These are phyloP conservation scores for Drosophila pruinosa DNA, from an alignment of 1,140 invertebrate genomes.

Conservation along the genomic window DNA sequence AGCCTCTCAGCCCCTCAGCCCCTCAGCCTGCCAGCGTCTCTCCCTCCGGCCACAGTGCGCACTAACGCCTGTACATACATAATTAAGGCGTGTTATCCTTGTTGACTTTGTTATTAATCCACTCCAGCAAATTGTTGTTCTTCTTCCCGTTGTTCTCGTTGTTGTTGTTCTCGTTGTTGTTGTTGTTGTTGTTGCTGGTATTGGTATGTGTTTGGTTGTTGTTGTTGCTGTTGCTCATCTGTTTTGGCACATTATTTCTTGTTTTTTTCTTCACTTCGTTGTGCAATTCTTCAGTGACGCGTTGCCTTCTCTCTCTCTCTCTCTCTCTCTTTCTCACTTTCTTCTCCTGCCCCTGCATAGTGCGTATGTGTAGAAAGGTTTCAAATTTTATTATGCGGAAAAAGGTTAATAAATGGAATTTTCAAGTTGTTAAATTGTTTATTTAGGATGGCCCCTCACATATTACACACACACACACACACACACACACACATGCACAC, in stretches of 20 bases:
- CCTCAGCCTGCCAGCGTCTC: background rate
- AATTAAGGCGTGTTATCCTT: constrained; percentile 66
- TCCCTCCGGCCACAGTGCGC: constrained; percentile 24
- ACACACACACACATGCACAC: constrained; percentile 1
- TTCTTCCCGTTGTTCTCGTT: background rate
- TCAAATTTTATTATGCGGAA: constrained; percentile 65
- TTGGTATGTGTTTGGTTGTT: background rate
- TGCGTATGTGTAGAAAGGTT: constrained; percentile 32
- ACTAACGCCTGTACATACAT: constrained; percentile 62
- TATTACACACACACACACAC: constrained; percentile 13
- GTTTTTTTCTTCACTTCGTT: constrained; percentile 6
- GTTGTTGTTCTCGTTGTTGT: background rate
- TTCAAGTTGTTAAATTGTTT: constrained; percentile 68
- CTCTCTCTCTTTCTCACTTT: background rate
- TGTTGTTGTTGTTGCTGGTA: background rate
- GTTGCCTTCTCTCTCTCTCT: background rate
- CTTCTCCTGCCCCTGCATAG: background rate
- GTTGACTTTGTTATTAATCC: constrained; percentile 67
- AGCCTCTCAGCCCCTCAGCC: too few relatives aligned
- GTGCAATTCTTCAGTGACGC: constrained; percentile 22
- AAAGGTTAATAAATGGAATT: constrained; percentile 68
- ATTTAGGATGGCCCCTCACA: constrained; percentile 50
- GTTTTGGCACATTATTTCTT: constrained; percentile 5
- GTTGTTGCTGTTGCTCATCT: constrained; percentile 8
- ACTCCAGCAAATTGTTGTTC: constrained; percentile 47